These are phyloP conservation scores for Mystacornis crossleyi DNA, from an alignment of 2,113 vertebrate genomes.

Conservation along the genomic window DNA sequence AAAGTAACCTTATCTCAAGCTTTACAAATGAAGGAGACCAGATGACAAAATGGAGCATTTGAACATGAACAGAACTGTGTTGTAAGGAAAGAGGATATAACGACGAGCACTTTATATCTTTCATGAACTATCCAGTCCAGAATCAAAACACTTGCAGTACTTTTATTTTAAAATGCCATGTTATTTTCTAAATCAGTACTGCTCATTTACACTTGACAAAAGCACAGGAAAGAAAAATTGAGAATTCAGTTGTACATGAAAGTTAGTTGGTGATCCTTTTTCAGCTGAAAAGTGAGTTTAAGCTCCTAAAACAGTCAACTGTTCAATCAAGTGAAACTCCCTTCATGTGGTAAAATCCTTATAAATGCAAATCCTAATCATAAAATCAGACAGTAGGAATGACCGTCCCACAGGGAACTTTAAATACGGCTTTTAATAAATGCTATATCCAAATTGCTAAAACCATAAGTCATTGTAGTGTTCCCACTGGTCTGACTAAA, in stretches of 20 bases:
- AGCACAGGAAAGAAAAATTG: not conserved
- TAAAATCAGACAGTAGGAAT: not conserved
- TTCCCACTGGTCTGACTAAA: not conserved
- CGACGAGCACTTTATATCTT: not conserved
- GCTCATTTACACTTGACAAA: not conserved
- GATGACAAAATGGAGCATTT: not conserved
- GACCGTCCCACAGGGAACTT: not conserved
- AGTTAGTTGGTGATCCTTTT: not conserved
- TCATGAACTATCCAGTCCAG: not conserved
- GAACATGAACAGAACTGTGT: not conserved
- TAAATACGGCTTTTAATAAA: constrained; percentile 36
- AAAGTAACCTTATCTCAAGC: not conserved
- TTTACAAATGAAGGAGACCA: not conserved
- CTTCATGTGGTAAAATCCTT: constrained; percentile 49
- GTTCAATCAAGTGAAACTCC: not conserved
- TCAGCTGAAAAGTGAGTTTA: not conserved
- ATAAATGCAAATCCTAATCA: constrained; percentile 40
- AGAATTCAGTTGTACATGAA: not conserved
- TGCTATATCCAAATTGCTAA: not conserved
- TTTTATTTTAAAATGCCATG: not conserved
- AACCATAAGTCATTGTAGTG: not conserved
- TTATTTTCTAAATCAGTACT: not conserved
- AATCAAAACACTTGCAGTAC: not conserved
- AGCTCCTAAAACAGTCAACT: constrained; percentile 8
- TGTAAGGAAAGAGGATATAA: not conserved